These are phyloP conservation scores for silkworm (Bombyx mori) DNA, from an alignment of 1,140 invertebrate genomes.

Conservation along the genomic window DNA sequence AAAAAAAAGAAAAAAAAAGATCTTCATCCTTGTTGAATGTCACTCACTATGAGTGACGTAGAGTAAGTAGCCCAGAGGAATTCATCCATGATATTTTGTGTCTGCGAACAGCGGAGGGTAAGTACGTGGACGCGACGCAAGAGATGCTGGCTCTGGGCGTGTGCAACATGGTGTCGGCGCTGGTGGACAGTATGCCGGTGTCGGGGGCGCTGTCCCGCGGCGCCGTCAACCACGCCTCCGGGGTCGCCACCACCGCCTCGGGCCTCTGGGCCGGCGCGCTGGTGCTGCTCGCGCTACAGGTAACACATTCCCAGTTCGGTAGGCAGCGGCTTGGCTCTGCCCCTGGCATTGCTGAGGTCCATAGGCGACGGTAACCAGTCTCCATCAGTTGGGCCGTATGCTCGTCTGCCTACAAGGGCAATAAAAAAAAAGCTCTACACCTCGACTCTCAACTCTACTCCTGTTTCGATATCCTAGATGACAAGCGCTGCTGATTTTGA, in stretches of 20 bases:
- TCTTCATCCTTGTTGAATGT: not conserved
- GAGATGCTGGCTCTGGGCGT: conserved; percentile 85
- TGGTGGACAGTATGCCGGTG: conserved; percentile 88
- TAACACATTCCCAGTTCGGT: conserved; percentile 11
- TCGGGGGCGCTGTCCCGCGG: conserved; percentile 88
- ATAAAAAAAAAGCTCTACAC: too few species aligned
- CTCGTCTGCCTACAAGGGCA: too few species aligned
- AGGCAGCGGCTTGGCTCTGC: too few species aligned
- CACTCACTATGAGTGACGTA: conserved; percentile 52
- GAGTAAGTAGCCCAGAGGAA: conserved; percentile 64
- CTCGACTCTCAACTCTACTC: too few species aligned
- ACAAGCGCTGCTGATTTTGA: not conserved
- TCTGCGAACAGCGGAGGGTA: conserved; percentile 72
- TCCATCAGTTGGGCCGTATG: too few species aligned
- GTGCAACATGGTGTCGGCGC: conserved; percentile 88
- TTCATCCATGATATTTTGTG: not conserved
- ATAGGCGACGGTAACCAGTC: too few species aligned
- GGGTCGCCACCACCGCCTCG: conserved; percentile 87
- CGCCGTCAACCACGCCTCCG: conserved; percentile 89
- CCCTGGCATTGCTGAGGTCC: too few species aligned
- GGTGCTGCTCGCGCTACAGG: conserved; percentile 81
- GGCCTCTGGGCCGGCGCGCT: conserved; percentile 85
- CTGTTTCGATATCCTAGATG: not conserved
- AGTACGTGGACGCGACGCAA: conserved; percentile 82
- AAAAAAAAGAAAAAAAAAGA: too few species aligned